phyloP scores from a whole-genome alignment of 2,113 vertebrate species.

The Python bivittatus region DNA sequence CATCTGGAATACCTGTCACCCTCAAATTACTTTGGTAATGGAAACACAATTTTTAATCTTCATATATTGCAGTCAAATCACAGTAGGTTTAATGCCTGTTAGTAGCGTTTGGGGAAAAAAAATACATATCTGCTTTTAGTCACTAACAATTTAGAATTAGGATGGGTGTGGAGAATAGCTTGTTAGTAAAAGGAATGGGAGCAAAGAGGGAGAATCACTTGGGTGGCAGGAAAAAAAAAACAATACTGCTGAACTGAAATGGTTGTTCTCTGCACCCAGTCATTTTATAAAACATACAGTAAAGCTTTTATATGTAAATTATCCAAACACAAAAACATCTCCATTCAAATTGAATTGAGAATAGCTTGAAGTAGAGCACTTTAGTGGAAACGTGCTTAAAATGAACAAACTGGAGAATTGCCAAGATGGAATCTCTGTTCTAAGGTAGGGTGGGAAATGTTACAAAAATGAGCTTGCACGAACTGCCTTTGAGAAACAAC shows the following conservation, averaged over 20 bases:
- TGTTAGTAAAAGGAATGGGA: slow-evolving; percentile 59
- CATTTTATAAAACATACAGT: slow-evolving; percentile 73
- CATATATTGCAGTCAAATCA: slow-evolving; percentile 56
- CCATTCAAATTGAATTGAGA: slow-evolving; percentile 78
- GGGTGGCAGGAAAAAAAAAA: slow-evolving; percentile 54
- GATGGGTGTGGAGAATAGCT: slow-evolving; percentile 55
- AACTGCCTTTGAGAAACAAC: slow-evolving; percentile 39
- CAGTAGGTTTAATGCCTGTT: slow-evolving; percentile 44
- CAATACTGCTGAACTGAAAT: slow-evolving; percentile 74
- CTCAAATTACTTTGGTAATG: slow-evolving; percentile 49
- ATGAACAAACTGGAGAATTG: slow-evolving; percentile 66
- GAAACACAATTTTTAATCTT: slow-evolving; percentile 53
- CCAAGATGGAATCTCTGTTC: slow-evolving; percentile 33
- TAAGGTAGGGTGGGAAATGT: slow-evolving; percentile 4
- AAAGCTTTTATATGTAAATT: slow-evolving; percentile 82
- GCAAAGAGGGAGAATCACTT: slow-evolving; percentile 48
- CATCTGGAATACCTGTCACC: slow-evolving; percentile 44
- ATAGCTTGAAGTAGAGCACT: slow-evolving; percentile 67
- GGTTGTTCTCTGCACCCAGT: slow-evolving; percentile 73
- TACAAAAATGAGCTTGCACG: slow-evolving; percentile 52
- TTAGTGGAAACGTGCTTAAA: slow-evolving; percentile 69
- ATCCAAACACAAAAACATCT: slow-evolving; percentile 73
- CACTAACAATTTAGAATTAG: slow-evolving; percentile 70
- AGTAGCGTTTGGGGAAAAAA: slow-evolving; percentile 9
- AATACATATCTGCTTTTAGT: slow-evolving; percentile 55